Conservation (phyloP, 2,888 invertebrate species). For the Sclerodermus sp. region DNA sequence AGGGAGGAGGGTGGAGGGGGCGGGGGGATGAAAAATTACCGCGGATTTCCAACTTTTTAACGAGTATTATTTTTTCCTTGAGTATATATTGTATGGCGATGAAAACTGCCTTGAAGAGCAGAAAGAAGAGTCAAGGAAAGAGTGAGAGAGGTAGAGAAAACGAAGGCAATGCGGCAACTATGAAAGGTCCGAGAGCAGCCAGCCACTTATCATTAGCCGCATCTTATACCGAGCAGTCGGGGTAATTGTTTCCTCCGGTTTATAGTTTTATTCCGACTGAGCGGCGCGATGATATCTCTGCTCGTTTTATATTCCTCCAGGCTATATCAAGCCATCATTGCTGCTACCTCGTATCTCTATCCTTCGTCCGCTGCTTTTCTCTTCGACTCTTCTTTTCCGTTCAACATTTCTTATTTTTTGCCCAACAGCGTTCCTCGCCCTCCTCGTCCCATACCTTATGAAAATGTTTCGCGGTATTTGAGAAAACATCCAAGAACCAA, state of each 20-base stretch:
- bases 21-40: too few relatives aligned
- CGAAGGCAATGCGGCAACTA: too few relatives aligned
- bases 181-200: too few relatives aligned
- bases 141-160: too few relatives aligned
- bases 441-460: neutral
- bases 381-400: constrained; percentile 8
- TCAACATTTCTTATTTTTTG: constrained; percentile 12
- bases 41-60: too few relatives aligned
- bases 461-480: too few relatives aligned
- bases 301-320: constrained; percentile 50
- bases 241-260: constrained; percentile 56
- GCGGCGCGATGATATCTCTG: constrained; percentile 54
- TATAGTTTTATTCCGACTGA: constrained; percentile 55
- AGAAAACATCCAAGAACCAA: too few relatives aligned
- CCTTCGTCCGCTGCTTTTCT: constrained; percentile 8
- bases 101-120: too few relatives aligned
- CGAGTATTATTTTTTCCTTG: too few relatives aligned
- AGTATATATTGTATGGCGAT: too few relatives aligned
- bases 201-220: constrained; percentile 51
- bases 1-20: too few relatives aligned
- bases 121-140: too few relatives aligned
- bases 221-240: constrained; percentile 48
- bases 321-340: constrained; percentile 44
- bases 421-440: neutral
- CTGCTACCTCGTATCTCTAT: constrained; percentile 13